Percentiles rank a stretch among this genome's conserved stretches.
These are phyloP conservation scores for Empidonax traillii DNA, from an alignment of 2,113 vertebrate species.

Conservation along the genomic window DNA sequence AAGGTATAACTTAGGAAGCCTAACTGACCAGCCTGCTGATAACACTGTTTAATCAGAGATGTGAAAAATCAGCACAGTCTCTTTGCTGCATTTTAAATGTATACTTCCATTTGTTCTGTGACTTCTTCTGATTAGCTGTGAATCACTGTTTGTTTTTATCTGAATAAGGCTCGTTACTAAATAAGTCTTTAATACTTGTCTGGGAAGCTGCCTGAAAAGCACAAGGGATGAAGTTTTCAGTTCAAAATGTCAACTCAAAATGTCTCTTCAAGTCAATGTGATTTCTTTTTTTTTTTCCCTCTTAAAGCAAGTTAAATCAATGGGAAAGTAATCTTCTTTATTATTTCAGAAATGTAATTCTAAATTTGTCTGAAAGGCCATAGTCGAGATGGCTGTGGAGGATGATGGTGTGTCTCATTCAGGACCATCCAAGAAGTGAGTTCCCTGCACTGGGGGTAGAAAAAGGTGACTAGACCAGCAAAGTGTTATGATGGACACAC, in stretches of 20 bases:
- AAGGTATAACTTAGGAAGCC: not conserved
- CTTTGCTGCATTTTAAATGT: not conserved
- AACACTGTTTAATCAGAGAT: not conserved
- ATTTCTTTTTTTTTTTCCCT: fast-evolving
- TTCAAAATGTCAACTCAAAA: not conserved
- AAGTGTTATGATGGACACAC: fast-evolving
- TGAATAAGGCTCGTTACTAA: not conserved
- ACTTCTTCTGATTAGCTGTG: not conserved
- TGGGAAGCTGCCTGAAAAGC: not conserved
- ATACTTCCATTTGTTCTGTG: not conserved
- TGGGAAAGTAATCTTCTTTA: not conserved
- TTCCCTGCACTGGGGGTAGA: not conserved
- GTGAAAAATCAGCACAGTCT: not conserved
- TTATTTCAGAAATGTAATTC: not conserved
- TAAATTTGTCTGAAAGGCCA: not conserved
- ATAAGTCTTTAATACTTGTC: not conserved
- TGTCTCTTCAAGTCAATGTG: not conserved
- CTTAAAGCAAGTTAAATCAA: not conserved
- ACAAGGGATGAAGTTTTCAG: not conserved
- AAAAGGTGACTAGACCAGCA: not conserved
- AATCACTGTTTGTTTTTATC: not conserved
- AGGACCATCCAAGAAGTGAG: not conserved
- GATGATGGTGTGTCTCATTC: not conserved
- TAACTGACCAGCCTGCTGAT: not conserved
- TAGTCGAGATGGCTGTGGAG: not conserved